Base-by-base conservation (phyloP, 2,888 invertebrate species). In the Acronicta alni region DNA sequence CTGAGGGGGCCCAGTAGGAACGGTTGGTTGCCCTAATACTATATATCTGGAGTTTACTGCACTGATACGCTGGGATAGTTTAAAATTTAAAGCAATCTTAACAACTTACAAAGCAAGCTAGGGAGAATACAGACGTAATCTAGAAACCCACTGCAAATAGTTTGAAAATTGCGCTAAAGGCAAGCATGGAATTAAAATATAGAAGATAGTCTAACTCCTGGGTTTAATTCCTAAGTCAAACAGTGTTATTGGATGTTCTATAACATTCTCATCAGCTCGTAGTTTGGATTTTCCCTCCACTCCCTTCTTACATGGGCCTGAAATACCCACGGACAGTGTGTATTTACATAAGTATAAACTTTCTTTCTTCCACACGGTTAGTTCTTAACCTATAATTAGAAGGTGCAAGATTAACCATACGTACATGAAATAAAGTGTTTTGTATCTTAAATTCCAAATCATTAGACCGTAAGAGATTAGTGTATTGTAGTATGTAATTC, bases 11-110 rank as follows among this genome's bases (percentile, higher is more conserved):
- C 47, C 46, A 42, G 41, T 20, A 46, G 69, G 69, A 62, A 53
- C 49, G 57, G 61, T 53, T 62, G 38, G 57, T 70, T 66, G 57
- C 55, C 53, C 61, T 18, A 51, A 38, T 56, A 46, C 32, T 56
- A 60, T 57, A 41, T 52, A 56, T 66, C 54, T 47, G 35, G 44
- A 74, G 76, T 77, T 56, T 57, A 75, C 58, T 74, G 61, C 56
- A 67, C 56, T 70, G 75, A 75, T 70, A 23, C 17, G 17, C 15
- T 7, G 14, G 26, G 54, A 32, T 26, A 56, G 37, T 53, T 46
- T 38, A 55, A 68, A 52, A 51, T 57, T 53, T 54, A 57, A 54
- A 46, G 51, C 57, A 51, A 72, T 53, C 43, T 63, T 45, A 10
- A 32, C 26, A 16, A 66, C 39, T 43, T 30, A 48, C 71, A 4